phyloP scores from a whole-genome alignment of 2,113 vertebrate genomes.

The Pimephales promelas region DNA sequence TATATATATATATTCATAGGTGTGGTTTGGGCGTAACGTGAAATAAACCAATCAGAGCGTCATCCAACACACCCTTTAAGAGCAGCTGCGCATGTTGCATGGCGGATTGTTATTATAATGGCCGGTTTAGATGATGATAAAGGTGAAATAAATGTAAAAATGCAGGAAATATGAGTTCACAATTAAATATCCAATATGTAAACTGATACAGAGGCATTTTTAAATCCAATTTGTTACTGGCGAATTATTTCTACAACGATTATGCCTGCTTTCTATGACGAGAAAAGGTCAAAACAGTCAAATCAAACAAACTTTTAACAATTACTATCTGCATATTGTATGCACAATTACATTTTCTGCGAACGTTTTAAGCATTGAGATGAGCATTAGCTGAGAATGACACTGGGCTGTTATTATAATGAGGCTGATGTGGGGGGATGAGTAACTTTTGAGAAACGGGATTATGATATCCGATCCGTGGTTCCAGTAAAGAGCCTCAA shows the following conservation, averaged over 20 bases:
- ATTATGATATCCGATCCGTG: neutral
- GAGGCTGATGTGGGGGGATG: neutral
- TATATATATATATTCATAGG: too few species aligned
- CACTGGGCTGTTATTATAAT: neutral
- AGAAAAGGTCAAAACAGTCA: neutral
- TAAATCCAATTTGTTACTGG: neutral
- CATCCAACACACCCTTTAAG: too few species aligned
- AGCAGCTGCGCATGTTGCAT: too few species aligned
- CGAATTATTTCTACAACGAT: too few species aligned
- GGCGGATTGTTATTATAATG: too few species aligned
- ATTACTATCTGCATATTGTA: neutral
- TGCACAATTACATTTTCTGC: too few species aligned
- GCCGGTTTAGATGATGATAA: neutral
- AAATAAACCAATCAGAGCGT: too few species aligned
- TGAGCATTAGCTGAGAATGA: neutral
- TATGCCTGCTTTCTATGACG: neutral
- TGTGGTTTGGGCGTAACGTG: too few species aligned
- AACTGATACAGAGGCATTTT: neutral
- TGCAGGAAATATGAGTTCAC: neutral
- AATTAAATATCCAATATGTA: neutral
- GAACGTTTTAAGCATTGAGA: too few species aligned
- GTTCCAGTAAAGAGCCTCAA: slow-evolving; percentile 4
- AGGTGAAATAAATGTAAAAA: neutral
- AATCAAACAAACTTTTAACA: neutral
- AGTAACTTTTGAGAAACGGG: neutral